A percentile compares a stretch with the other conserved stretches of the same genome.
phyloP scores from a whole-genome alignment of 2,113 vertebrate species.

The Gasterosteus aculeatus region DNA sequence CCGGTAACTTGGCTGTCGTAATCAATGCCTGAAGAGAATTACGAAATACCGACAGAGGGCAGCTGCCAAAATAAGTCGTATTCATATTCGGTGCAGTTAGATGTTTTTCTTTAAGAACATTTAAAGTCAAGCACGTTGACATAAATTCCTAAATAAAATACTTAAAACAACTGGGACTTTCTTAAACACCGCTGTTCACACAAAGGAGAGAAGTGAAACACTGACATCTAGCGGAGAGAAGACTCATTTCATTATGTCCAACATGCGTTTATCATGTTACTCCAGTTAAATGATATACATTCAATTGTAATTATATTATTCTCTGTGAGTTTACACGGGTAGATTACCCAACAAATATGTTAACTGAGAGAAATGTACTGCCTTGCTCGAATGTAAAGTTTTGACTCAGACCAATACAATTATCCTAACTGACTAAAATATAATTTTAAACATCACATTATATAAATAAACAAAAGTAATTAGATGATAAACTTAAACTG shows the following conservation, averaged over 20 bases:
- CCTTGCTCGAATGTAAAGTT: no score
- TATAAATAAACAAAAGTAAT: neutral
- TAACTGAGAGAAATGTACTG: no score
- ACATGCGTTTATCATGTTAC: neutral
- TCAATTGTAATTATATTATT: neutral
- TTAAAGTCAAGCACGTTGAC: neutral
- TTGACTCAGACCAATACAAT: no score
- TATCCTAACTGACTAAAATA: no score
- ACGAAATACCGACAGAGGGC: fast-evolving
- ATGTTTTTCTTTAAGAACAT: neutral
- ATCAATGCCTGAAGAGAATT: slow-evolving; percentile 63
- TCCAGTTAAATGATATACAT: neutral
- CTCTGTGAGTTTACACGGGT: no score
- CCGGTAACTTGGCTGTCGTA: slow-evolving; percentile 71
- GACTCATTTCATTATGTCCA: neutral
- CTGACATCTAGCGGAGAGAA: slow-evolving; percentile 41
- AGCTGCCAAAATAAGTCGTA: fast-evolving
- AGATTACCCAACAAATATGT: no score
- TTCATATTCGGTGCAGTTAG: neutral
- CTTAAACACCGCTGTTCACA: neutral
- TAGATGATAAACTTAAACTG: neutral
- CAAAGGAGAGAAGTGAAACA: neutral
- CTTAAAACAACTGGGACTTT: neutral
- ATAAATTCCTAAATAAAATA: neutral
- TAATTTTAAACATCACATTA: no score